Base-by-base conservation (phyloP, 1,140 invertebrate species). In the Hyles vespertilio region DNA sequence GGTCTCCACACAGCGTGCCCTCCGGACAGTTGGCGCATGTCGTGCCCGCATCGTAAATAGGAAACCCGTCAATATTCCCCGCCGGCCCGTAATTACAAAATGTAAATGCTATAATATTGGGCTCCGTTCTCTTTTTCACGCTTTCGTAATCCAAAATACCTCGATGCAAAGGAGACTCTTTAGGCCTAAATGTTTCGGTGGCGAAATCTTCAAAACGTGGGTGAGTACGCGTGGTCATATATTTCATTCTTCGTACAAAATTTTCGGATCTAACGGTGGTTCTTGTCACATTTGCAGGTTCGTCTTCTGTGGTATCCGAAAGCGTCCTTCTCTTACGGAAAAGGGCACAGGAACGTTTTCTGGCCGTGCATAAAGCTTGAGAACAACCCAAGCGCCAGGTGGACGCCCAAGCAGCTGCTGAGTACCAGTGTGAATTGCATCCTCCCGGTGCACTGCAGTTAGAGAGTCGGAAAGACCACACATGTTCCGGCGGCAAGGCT, bases 41-140 rank as follows among this genome's bases (percentile, higher is more conserved):
- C 2, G 59, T 36, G 3, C 85, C 85, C 7, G 75, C 72, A 55
- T 84, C 74, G 52, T 88, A 88, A 59, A 88, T 86, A 6, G 85
- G 85, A 54, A 85, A 85, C 2, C 85, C 85, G 11, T 84, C 79
- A 43, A 85, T 78, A 57, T 88, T 88, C 8, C 85, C 85, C 32
- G 83, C 83, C 32, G 85, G 85, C 3, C 85, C 85, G 46, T 88
- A 88, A 58, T 88, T 86, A 60, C 85, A 88, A 68, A 88, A 77
- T 46, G 84, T 86, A 52, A 78, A 84, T 0, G 81, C 82, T 59
- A 86, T 70, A 32, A 88, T 79, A 56, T 76, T 77, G 0, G 70
- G 56, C 11, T 81, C 76, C 34, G 67, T 64, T 11, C 63, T 68
- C 34, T 62, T 67, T n/a, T 58, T 58, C 51, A 65, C 69, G n/a